phyloP scores from a whole-genome alignment of 2,797 vertebrate species.

The Ctenochaetus hawaiiensis region DNA sequence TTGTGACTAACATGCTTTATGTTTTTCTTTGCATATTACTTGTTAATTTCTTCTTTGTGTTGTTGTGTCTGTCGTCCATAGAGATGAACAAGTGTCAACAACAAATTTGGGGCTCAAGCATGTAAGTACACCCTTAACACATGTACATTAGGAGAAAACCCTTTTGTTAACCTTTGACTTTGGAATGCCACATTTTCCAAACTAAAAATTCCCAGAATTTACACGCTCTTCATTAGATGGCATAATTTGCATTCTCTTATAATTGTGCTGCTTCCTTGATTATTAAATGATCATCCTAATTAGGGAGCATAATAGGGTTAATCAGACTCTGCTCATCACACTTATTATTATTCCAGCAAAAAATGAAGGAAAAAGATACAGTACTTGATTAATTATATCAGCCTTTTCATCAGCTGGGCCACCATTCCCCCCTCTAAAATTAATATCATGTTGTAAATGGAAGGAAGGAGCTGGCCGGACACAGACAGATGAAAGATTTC shows the following conservation, averaged over 20 bases:
- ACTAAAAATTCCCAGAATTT: constrained; percentile 85
- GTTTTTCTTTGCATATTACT: background rate
- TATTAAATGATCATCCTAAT: constrained; percentile 91
- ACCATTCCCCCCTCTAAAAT: constrained; percentile 89
- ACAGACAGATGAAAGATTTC: constrained; percentile 95
- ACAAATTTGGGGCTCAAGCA: constrained; percentile 37
- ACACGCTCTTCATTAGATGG: constrained; percentile 83
- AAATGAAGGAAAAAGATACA: constrained; percentile 91
- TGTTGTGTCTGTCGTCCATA: background rate
- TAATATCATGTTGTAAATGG: constrained; percentile 96
- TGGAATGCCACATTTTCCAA: constrained; percentile 82
- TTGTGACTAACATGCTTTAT: background rate
- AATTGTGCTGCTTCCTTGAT: constrained; percentile 90
- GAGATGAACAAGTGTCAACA: background rate
- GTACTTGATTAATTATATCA: constrained; percentile 95
- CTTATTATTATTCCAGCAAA: constrained; percentile 89
- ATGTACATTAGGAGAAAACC: constrained; percentile 47
- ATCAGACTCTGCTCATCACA: constrained; percentile 89
- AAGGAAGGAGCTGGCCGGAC: constrained; percentile 92
- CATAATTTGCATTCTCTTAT: constrained; percentile 87
- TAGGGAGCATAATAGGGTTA: constrained; percentile 90
- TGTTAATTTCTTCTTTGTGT: background rate
- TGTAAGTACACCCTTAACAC: constrained; percentile 53
- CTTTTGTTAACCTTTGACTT: constrained; percentile 78
- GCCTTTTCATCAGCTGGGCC: constrained; percentile 89